A percentile compares a stretch with the other conserved stretches of the same genome.
Conservation (phyloP, 1,140 invertebrate species). For the Coelopa frigida region DNA sequence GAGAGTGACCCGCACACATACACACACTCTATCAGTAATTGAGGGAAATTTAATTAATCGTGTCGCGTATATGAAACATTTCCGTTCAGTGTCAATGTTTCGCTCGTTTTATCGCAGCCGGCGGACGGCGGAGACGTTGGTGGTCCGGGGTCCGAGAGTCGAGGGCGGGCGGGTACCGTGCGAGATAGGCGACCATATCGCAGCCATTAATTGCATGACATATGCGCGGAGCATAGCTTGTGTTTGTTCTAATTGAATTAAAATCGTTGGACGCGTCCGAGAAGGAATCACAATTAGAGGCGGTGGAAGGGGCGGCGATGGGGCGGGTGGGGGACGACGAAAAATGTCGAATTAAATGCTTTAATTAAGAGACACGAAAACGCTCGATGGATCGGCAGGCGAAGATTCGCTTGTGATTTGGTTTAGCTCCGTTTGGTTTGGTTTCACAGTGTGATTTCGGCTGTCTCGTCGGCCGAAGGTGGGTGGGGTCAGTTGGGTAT, state of each 20-base stretch:
- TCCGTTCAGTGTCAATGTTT: slow-evolving; percentile 46
- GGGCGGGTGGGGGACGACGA: neutral
- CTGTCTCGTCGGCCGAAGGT: too few relatives aligned
- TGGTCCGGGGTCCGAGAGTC: too few relatives aligned
- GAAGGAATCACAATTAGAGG: slow-evolving; percentile 6
- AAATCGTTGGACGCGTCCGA: slow-evolving; percentile 12
- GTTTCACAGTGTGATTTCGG: too few relatives aligned
- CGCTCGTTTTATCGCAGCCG: slow-evolving; percentile 1
- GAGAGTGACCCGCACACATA: neutral
- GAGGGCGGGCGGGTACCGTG: slow-evolving; percentile 4
- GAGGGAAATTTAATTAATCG: slow-evolving; percentile 19
- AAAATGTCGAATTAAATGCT: neutral
- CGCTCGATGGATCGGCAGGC: too few relatives aligned
- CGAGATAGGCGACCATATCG: too few relatives aligned
- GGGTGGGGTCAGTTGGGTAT: too few relatives aligned
- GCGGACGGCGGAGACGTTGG: too few relatives aligned
- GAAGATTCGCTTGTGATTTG: too few relatives aligned
- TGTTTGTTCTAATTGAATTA: slow-evolving; percentile 43
- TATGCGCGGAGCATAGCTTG: slow-evolving; percentile 15
- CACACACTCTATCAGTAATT: too few relatives aligned
- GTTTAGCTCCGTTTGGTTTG: too few relatives aligned
- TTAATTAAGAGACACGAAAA: too few relatives aligned
- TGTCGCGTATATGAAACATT: slow-evolving; percentile 42
- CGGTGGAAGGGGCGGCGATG: neutral
- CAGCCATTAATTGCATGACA: slow-evolving; percentile 2